These are phyloP conservation scores for Spodoptera litura DNA, from an alignment of 1,140 invertebrate genomes.

Conservation along the genomic window DNA sequence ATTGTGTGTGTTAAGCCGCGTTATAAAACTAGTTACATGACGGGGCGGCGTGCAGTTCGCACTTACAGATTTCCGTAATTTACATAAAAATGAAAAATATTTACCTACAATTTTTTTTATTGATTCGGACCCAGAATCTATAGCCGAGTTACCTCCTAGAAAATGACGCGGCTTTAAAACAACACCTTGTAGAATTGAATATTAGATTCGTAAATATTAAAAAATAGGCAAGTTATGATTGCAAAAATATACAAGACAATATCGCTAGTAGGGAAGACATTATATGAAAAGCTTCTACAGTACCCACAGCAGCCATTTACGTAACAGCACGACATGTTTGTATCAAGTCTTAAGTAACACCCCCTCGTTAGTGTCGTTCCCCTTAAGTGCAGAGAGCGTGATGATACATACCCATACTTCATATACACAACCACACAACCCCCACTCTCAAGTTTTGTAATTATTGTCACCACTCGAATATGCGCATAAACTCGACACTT, in stretches of 20 bases:
- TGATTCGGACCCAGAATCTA: no score
- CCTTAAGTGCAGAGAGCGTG: slow-evolving; percentile 33
- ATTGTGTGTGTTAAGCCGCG: no score
- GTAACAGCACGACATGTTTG: slow-evolving; percentile 10
- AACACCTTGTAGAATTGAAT: no score
- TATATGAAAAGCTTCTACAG: background rate
- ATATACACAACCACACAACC: background rate
- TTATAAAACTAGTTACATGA: no score
- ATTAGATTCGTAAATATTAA: no score
- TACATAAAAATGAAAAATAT: no score
- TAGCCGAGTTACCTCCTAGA: no score
- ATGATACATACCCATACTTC: slow-evolving; percentile 33
- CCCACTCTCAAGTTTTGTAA: slow-evolving; percentile 34
- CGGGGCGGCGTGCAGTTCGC: no score
- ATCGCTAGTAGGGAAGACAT: slow-evolving; percentile 2
- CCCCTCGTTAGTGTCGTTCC: slow-evolving; percentile 27
- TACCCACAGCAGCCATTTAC: background rate
- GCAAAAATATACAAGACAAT: background rate
- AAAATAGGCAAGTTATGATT: no score
- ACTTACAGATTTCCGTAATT: no score
- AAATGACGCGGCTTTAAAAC: no score
- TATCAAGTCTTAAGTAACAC: slow-evolving; percentile 24
- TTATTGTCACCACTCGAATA: slow-evolving; percentile 6
- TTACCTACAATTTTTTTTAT: no score
- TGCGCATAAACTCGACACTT: slow-evolving; percentile 14